Evolutionary conservation across 2,113 vertebrate species (phyloP).

Genomic region (Chelonoidis abingdonii): DNA sequence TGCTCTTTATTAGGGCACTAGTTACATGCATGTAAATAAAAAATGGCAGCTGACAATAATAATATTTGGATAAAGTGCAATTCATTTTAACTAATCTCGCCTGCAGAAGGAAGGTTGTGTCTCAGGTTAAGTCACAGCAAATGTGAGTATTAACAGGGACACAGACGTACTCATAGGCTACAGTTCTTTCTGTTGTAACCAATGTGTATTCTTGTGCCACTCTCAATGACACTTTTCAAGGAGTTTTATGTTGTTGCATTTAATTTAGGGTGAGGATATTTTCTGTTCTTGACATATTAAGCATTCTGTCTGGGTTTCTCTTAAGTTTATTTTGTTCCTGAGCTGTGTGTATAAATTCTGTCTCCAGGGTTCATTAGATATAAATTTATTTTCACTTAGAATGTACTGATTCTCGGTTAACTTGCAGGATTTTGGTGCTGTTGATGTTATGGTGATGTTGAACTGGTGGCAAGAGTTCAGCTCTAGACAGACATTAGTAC

Average conservation of each 20-base stretch:
- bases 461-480: neutral
- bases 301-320: neutral
- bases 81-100: constrained; percentile 15
- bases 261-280: constrained; percentile 34
- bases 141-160: neutral
- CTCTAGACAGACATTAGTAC: neutral
- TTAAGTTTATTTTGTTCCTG: neutral
- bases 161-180: neutral
- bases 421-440: neutral
- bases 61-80: constrained; percentile 43
- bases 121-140: constrained; percentile 11
- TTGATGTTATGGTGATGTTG: neutral
- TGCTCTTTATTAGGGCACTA: constrained; percentile 21
- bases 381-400: neutral
- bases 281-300: neutral
- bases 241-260: constrained; percentile 22
- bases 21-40: neutral
- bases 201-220: constrained; percentile 21
- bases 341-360: neutral
- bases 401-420: neutral
- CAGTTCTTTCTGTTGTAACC: neutral
- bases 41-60: constrained; percentile 24
- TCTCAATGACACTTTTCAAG: constrained; percentile 3
- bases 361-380: neutral
- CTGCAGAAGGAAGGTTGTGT: constrained; percentile 49